phyloP scores from a whole-genome alignment of 2,113 vertebrate genomes.

The Eulemur macaco region DNA sequence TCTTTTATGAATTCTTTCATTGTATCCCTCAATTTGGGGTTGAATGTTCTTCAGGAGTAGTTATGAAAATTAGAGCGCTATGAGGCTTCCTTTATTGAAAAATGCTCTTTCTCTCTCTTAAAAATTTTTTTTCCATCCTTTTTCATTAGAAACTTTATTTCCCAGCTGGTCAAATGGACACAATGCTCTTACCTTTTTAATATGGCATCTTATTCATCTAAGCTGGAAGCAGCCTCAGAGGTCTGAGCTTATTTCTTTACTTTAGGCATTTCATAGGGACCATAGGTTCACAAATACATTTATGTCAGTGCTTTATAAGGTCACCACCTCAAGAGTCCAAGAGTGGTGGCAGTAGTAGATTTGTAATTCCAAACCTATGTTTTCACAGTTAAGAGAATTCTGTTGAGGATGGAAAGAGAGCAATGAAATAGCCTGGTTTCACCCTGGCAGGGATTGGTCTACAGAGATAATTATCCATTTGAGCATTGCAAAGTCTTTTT shows the following conservation, averaged over 20 bases:
- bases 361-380: slow-evolving; percentile 41
- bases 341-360: background rate
- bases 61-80: background rate
- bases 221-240: background rate
- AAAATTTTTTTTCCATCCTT: background rate
- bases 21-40: background rate
- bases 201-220: background rate
- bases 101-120: slow-evolving; percentile 9
- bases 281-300: slow-evolving; percentile 50
- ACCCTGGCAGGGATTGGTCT: slow-evolving; percentile 33
- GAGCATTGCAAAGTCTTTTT: slow-evolving; percentile 50
- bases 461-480: slow-evolving; percentile 19
- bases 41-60: background rate
- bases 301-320: background rate
- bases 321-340: background rate
- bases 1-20: background rate
- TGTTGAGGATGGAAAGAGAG: slow-evolving; percentile 57
- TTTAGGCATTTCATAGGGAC: background rate
- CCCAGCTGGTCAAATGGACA: slow-evolving; percentile 39
- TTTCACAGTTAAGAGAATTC: slow-evolving; percentile 53
- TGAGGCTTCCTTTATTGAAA: background rate
- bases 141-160: slow-evolving; percentile 53
- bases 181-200: background rate
- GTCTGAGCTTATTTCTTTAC: slow-evolving; percentile 42
- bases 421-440: slow-evolving; percentile 13